phyloP scores from a whole-genome alignment of 92 coral and sea anemone genomes.

The Palythoa grandiflora region DNA sequence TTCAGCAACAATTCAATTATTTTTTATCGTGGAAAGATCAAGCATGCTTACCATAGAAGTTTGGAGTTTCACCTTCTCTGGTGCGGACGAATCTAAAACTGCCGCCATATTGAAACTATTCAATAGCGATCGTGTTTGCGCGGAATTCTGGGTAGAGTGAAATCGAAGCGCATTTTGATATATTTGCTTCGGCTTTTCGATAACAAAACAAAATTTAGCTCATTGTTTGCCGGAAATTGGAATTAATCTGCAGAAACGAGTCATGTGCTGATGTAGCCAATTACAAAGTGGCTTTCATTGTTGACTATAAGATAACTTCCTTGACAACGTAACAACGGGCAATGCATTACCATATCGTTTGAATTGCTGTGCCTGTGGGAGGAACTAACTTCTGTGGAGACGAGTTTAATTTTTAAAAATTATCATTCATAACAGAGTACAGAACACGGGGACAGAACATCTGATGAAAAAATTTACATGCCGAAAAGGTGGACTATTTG shows the following conservation, averaged over 20 bases:
- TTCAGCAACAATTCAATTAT: background rate
- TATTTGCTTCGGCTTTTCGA: no score
- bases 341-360: background rate
- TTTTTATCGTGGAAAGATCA: background rate
- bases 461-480: background rate
- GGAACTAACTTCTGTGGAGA: no score
- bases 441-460: background rate
- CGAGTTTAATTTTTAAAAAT: no score
- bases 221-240: background rate
- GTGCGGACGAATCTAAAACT: conserved; percentile 43
- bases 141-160: conserved; percentile 55
- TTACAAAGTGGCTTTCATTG: background rate
- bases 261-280: background rate
- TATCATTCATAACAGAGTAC: background rate
- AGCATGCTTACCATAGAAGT: conserved; percentile 88
- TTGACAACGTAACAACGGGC: background rate
- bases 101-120: conserved; percentile 81
- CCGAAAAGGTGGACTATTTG: background rate
- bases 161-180: no score
- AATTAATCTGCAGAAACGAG: background rate
- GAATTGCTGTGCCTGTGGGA: background rate
- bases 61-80: conserved; percentile 61
- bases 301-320: background rate
- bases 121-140: background rate
- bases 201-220: background rate